Conservation (phyloP, 1,140 invertebrate genomes). For the Drosophila suzukii region DNA sequence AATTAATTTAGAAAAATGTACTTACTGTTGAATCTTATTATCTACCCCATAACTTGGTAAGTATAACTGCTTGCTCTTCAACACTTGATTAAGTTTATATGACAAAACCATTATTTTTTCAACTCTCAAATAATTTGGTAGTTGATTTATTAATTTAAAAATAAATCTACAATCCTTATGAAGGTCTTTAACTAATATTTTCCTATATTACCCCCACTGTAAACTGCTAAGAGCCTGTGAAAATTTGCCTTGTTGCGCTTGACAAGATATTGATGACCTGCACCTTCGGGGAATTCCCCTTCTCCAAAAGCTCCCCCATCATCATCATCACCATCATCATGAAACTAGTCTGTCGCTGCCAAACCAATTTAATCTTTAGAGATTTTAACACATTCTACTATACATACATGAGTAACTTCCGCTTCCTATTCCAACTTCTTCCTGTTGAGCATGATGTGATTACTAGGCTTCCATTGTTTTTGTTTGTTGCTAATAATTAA, state of each 20-base stretch:
- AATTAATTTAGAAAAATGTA: not conserved
- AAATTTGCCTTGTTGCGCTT: constrained; percentile 55
- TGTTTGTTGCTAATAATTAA: constrained; percentile 65
- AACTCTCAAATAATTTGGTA: too few species aligned
- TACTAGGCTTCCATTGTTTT: constrained; percentile 25
- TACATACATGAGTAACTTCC: constrained; percentile 29
- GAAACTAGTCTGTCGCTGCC: constrained; percentile 36
- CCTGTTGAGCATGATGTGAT: constrained; percentile 18
- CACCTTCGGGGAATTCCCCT: constrained; percentile 6
- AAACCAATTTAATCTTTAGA: constrained; percentile 72
- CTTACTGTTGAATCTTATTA: too few species aligned
- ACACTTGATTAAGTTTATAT: too few species aligned
- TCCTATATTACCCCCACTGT: constrained; percentile 32
- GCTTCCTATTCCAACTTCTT: constrained; percentile 44
- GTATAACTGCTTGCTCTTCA: too few species aligned
- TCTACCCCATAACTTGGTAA: too few species aligned
- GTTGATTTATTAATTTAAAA: too few species aligned
- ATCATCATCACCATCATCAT: constrained; percentile 1
- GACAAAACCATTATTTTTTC: too few species aligned
- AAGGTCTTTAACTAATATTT: too few species aligned
- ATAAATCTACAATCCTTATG: too few species aligned
- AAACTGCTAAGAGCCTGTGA: constrained; percentile 16
- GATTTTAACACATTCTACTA: constrained; percentile 71
- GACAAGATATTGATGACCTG: constrained; percentile 75
- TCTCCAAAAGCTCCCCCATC: not conserved